A percentile compares a stretch with the other conserved stretches of the same genome.
Evolutionary conservation across 2,797 vertebrate genomes (phyloP).

Genomic region (Rhinella marina): DNA sequence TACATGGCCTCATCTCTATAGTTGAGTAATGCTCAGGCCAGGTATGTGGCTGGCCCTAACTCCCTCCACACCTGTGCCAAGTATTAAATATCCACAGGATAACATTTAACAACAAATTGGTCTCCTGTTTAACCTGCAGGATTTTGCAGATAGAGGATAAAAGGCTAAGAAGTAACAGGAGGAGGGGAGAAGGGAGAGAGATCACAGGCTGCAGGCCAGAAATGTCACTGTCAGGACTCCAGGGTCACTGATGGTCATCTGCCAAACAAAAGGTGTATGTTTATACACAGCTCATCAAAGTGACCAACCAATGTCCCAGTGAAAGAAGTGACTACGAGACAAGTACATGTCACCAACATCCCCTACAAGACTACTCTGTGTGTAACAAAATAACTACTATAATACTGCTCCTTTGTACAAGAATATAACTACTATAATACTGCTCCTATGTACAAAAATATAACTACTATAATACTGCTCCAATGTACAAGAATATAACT

Average conservation of each 20-base stretch:
- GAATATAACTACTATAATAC: not conserved
- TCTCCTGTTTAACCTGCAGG: constrained; percentile 62
- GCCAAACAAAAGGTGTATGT: constrained; percentile 30
- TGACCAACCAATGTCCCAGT: not conserved
- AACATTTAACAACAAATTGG: constrained; percentile 72
- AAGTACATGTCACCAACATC: not conserved
- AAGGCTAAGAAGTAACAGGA: not conserved
- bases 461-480: constrained; percentile 3
- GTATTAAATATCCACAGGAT: constrained; percentile 74
- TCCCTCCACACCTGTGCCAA: constrained; percentile 73
- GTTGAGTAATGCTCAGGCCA: not conserved
- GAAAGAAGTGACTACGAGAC: not conserved
- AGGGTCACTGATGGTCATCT: constrained; percentile 38
- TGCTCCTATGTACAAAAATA: not conserved
- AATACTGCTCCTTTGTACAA: not conserved
- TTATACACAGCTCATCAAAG: constrained; percentile 44
- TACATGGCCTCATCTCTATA: not conserved
- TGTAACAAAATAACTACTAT: not conserved
- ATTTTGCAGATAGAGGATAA: constrained; percentile 18
- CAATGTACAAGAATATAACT: not conserved
- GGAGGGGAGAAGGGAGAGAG: not conserved
- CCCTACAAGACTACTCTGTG: not conserved
- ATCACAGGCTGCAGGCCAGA: not conserved
- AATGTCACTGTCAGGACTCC: constrained; percentile 9
- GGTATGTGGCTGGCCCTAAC: constrained; percentile 27